Conservation (phyloP, 2,113 vertebrate genomes). For the Ceyx cyanopectus region DNA sequence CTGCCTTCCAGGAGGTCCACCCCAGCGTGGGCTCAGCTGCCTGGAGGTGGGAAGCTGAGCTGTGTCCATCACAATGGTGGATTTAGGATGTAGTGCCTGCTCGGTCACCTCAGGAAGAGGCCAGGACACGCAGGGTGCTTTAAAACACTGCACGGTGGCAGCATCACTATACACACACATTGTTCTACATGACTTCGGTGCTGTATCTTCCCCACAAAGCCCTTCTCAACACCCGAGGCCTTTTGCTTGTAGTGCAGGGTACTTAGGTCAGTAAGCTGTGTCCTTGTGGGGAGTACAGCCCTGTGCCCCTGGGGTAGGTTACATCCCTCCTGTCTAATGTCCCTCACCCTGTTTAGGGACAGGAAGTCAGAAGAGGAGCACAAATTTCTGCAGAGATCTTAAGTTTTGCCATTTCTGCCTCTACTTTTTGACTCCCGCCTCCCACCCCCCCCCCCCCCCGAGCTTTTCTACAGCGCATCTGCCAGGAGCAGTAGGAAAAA, state of each 20-base stretch:
- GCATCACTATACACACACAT: fast-evolving
- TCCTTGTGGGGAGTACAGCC: background rate
- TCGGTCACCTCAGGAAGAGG: background rate
- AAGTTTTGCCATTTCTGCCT: background rate
- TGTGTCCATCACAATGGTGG: fast-evolving
- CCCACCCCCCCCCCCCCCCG: fast-evolving
- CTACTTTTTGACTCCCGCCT: fast-evolving
- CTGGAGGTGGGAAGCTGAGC: background rate
- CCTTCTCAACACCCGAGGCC: fast-evolving
- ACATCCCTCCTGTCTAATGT: background rate
- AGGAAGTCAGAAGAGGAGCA: background rate
- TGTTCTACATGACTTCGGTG: background rate
- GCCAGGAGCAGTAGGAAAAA: background rate
- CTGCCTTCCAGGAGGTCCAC: background rate
- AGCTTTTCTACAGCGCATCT: fast-evolving
- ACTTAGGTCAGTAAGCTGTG: background rate
- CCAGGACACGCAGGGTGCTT: background rate
- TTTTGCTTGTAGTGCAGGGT: background rate
- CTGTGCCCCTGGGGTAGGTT: too few relatives aligned
- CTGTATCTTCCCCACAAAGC: background rate
- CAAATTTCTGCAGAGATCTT: background rate
- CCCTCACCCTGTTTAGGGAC: background rate
- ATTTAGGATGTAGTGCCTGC: background rate
- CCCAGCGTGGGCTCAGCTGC: background rate
- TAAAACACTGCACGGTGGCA: background rate